phyloP scores from a whole-genome alignment of 2,797 vertebrate genomes.

The Coluber constrictor region DNA sequence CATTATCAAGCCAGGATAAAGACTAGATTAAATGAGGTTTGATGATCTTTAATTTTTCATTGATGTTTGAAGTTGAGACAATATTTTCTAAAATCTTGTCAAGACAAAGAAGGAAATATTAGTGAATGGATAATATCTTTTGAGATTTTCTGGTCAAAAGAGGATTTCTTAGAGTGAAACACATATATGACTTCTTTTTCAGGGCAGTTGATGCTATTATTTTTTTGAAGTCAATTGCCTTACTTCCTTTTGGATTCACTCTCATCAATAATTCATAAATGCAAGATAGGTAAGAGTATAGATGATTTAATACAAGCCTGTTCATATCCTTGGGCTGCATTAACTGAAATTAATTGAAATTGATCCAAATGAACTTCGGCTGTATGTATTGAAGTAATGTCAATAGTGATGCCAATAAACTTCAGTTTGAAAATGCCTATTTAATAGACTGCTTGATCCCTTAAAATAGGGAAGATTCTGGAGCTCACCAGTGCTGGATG shows the following conservation, averaged over 20 bases:
- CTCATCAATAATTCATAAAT: background rate
- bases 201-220: background rate
- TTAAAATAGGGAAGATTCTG: background rate
- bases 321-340: background rate
- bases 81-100: background rate
- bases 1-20: background rate
- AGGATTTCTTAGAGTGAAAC: background rate
- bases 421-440: background rate
- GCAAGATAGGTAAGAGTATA: background rate
- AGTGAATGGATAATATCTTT: background rate
- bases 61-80: background rate
- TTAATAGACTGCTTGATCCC: background rate
- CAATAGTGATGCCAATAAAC: background rate
- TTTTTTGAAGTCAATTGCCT: background rate
- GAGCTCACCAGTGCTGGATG: background rate
- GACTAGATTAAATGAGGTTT: background rate
- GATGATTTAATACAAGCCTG: background rate
- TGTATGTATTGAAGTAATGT: background rate
- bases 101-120: background rate
- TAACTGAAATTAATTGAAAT: background rate
- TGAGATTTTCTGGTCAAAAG: background rate
- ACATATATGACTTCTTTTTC: background rate
- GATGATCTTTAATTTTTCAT: background rate
- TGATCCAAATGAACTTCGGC: background rate
- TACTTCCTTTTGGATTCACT: background rate